Percentiles rank a stretch among this genome's conserved stretches.
phyloP scores from a whole-genome alignment of 2,888 invertebrate genomes.

The Drosophila conformis region DNA sequence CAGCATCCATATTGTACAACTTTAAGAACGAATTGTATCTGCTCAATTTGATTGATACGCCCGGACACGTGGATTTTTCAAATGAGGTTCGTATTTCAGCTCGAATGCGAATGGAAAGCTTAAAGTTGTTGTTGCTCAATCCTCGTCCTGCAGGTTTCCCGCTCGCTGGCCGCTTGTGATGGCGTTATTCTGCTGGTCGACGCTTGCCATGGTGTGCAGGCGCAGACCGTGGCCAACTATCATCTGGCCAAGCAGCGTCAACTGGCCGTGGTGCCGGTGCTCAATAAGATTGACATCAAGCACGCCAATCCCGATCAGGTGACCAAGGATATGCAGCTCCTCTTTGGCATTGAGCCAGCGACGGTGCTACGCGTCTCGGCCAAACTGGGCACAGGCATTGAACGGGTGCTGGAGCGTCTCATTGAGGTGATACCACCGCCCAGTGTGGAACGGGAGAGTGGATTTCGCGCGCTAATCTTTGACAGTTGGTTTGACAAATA shows the following conservation, averaged over 20 bases:
- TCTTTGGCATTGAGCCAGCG: slow-evolving; percentile 92
- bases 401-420: slow-evolving; percentile 91
- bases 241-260: slow-evolving; percentile 94
- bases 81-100: slow-evolving; percentile 90
- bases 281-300: slow-evolving; percentile 98
- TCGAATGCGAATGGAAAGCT: neutral
- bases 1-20: slow-evolving; percentile 93
- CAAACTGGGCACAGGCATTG: slow-evolving; percentile 94
- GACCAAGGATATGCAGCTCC: slow-evolving; percentile 90
- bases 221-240: slow-evolving; percentile 99
- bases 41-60: slow-evolving; percentile 98
- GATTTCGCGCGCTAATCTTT: slow-evolving; percentile 93
- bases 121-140: neutral
- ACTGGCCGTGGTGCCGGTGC: slow-evolving; percentile 93
- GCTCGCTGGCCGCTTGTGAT: slow-evolving; percentile 96
- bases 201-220: slow-evolving; percentile 98
- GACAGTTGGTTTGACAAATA: slow-evolving; percentile 97
- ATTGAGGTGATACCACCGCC: slow-evolving; percentile 93
- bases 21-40: slow-evolving; percentile 90
- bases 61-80: slow-evolving; percentile 98
- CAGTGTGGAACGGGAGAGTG: slow-evolving; percentile 86
- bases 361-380: slow-evolving; percentile 95
- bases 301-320: slow-evolving; percentile 95
- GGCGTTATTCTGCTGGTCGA: slow-evolving; percentile 97
- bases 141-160: slow-evolving; percentile 87